phyloP scores from a whole-genome alignment of 1,140 invertebrate species.

The Rhizoglyphus robini region DNA sequence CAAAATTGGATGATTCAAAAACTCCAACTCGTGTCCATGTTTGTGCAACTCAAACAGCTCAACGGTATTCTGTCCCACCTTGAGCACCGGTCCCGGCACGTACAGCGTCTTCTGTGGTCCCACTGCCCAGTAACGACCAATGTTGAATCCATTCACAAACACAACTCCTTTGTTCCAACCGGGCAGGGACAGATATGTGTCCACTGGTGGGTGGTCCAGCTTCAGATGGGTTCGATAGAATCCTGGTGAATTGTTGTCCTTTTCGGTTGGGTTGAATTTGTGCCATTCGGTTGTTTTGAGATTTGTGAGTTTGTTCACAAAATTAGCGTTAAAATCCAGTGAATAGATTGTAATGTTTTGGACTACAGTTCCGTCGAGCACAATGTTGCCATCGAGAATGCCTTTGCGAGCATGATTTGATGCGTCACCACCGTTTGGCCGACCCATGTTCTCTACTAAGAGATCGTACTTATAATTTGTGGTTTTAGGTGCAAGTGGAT shows the following conservation, averaged over 20 bases:
- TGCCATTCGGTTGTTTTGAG: too few species aligned
- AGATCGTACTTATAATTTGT: conserved; percentile 17
- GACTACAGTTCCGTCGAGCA: neutral
- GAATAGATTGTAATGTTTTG: neutral
- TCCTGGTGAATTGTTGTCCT: neutral
- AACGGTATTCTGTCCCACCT: conserved; percentile 18
- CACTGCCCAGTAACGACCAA: conserved; percentile 44
- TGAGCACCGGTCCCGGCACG: conserved; percentile 33
- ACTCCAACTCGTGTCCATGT: neutral
- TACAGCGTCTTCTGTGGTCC: conserved; percentile 47
- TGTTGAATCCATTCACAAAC: conserved; percentile 49
- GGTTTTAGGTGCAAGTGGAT: conserved; percentile 17
- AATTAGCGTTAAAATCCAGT: neutral
- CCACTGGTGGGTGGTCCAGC: neutral
- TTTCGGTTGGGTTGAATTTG: neutral
- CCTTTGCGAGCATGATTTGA: neutral
- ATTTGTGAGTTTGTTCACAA: too few species aligned
- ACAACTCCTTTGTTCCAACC: conserved; percentile 38
- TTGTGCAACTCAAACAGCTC: conserved; percentile 21
- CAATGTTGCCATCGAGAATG: neutral
- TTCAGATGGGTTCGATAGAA: neutral
- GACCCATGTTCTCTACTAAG: conserved; percentile 27
- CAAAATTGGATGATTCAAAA: conserved; percentile 18
- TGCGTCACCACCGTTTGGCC: conserved; percentile 16
- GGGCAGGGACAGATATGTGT: conserved; percentile 19